Evolutionary conservation across 2,113 vertebrate species (phyloP).

Genomic region (Sinosuthora webbiana): DNA sequence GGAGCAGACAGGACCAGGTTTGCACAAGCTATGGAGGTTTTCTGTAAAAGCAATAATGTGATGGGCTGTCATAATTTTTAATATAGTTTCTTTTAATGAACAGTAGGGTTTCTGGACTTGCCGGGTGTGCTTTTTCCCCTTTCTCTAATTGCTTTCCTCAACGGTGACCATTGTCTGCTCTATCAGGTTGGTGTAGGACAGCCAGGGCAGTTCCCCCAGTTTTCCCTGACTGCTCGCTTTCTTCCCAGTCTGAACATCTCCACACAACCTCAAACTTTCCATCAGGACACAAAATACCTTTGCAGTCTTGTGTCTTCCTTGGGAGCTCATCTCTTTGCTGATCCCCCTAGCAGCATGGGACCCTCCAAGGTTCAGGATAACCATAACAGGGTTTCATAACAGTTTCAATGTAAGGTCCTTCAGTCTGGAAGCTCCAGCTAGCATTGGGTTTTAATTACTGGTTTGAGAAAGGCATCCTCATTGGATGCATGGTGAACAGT

Average conservation of each 20-base stretch:
- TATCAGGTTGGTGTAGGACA: neutral
- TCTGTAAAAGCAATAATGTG: constrained; percentile 39
- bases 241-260: neutral
- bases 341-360: neutral
- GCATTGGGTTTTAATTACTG: neutral
- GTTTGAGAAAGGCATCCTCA: neutral
- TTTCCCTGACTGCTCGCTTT: neutral
- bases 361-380: neutral
- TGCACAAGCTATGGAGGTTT: neutral
- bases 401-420: neutral
- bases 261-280: neutral
- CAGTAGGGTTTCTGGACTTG: neutral
- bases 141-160: neutral
- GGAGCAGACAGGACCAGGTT: neutral
- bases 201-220: neutral
- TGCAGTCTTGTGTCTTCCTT: neutral
- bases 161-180: neutral
- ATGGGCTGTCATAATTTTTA: neutral
- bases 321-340: neutral
- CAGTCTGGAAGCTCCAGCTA: neutral
- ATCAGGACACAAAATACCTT: neutral
- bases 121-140: neutral
- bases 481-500: neutral
- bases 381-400: neutral
- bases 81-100: neutral